Evolutionary conservation across 2,797 vertebrate genomes (phyloP).

Genomic region (Chlorospingus flavigularis): DNA sequence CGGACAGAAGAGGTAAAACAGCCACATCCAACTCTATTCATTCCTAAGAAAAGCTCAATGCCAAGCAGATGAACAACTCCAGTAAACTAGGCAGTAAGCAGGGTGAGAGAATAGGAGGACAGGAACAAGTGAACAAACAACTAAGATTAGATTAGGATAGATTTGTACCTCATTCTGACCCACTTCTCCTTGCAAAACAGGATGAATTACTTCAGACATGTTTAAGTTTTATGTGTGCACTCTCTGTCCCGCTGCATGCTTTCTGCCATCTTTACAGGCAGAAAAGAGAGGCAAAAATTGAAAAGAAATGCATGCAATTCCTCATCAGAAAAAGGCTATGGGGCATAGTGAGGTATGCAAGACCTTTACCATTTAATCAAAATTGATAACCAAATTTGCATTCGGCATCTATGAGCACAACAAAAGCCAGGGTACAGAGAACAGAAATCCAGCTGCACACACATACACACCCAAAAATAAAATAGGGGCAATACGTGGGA

Average conservation of each 20-base stretch:
- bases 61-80: not conserved
- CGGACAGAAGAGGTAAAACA: not conserved
- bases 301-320: not conserved
- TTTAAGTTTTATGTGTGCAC: not conserved
- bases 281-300: not conserved
- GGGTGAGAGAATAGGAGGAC: not conserved
- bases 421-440: not conserved
- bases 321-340: not conserved
- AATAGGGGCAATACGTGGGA: not conserved
- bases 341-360: not conserved
- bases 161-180: not conserved
- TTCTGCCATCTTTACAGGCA: not conserved
- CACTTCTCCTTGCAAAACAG: not conserved
- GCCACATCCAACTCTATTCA: not conserved
- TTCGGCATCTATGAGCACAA: not conserved
- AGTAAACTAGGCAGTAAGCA: not conserved
- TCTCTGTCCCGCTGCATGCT: not conserved
- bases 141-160: not conserved
- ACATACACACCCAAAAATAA: not conserved
- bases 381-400: not conserved
- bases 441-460: not conserved
- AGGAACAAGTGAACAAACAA: not conserved
- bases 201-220: not conserved
- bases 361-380: not conserved
- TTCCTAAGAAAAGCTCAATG: not conserved